Evolutionary conservation across 2,797 vertebrate species (phyloP), one percentile per base, ranked within the genome.

Genomic region (Catostomus latipinnis): DNA sequence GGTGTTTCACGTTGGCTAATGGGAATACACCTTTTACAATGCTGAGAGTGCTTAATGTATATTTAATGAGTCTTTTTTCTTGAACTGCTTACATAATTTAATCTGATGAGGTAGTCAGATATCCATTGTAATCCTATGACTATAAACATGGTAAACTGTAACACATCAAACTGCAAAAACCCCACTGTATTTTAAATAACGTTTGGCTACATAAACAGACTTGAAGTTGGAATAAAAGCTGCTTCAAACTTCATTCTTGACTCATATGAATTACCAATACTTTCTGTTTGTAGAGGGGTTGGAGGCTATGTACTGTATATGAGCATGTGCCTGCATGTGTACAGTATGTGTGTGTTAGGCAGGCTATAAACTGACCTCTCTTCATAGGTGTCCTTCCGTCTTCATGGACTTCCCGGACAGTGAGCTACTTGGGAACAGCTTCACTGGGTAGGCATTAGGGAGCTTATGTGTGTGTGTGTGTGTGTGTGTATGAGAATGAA

Each of bases 391-490:
- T 87, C 94, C 94, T 87, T 94, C 94, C 86, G 91, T 95, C 92
- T 93, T 95, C 94, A 94, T 94, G 94, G 94, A 95, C 92, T 93
- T 94, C 90, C 92, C 93, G 92, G 94, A 94, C 89, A 94, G 93
- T 89, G 94, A 95, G 76, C 94, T 95, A 89, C 93, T 95, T 91
- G 93, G 88, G 90, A 94, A 91, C 92, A 90, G 90, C 91, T 95
- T 94, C 91, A 91, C 93, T 86, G 90, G 94, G 94, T 95, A 95
- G 92, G 94, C 89, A 81, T 68, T 87, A 84, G 83, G 85, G 81
- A 84, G 88, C 84, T 68, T 81, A 88, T 88, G 90, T 91, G 88
- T 88, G 57, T 78, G 77, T 56, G 57, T 78, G 77, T 56, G 73
- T 52, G 74, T 12, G 16, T 53, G 76, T 34, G 34, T 34, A 34